These are phyloP conservation scores for Lithosia quadra DNA, from an alignment of 2,888 invertebrate species.

Conservation along the genomic window DNA sequence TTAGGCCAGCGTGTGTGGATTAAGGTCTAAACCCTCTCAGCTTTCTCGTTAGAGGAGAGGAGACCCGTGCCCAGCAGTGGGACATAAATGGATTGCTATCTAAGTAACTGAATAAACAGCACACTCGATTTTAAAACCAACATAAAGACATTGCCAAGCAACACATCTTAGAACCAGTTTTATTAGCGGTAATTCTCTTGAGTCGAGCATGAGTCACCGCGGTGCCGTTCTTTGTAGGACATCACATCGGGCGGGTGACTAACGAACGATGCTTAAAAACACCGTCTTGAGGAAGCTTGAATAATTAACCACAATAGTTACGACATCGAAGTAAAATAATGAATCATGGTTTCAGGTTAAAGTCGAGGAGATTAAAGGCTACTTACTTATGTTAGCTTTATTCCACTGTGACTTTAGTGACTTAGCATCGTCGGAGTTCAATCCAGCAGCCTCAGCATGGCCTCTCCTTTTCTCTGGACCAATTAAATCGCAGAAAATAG, in stretches of 20 bases:
- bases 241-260: slow-evolving; percentile 18
- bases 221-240: slow-evolving; percentile 50
- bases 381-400: not conserved
- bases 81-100: no score
- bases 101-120: not conserved
- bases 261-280: slow-evolving; percentile 11
- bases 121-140: not conserved
- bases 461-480: no score
- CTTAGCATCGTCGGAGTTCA: no score
- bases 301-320: slow-evolving; percentile 15
- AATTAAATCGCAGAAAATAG: no score
- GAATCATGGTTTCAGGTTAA: slow-evolving; percentile 6
- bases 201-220: slow-evolving; percentile 44
- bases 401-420: not conserved
- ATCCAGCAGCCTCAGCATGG: no score
- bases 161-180: not conserved
- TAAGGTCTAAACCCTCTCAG: no score
- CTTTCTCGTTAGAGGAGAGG: no score
- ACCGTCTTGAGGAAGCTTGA: slow-evolving; percentile 4
- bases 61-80: no score
- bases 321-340: slow-evolving; percentile 1
- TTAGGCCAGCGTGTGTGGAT: no score
- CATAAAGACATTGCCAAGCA: not conserved
- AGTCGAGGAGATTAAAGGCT: not conserved
- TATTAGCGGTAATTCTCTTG: slow-evolving; percentile 24